Evolutionary conservation across 92 coral and sea anemone species (phyloP).

Genomic region (Scolanthus callimorphus): DNA sequence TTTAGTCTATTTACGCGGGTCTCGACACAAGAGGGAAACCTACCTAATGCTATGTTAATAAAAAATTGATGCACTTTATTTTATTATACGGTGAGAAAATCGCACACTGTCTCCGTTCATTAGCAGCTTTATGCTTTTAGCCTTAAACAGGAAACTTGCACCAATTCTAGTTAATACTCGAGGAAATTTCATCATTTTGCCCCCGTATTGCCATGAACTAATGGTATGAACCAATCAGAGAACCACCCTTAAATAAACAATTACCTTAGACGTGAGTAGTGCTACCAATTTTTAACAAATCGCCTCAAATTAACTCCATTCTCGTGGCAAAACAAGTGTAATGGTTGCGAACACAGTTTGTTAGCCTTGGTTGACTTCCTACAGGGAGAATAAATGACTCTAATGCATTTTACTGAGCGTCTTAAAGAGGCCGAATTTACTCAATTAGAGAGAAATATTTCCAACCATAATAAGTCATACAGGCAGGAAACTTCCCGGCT

Average conservation of each 20-base stretch:
- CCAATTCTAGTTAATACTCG: neutral
- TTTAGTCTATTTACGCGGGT: conserved; percentile 26
- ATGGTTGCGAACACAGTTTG: too few species aligned
- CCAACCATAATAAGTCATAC: too few species aligned
- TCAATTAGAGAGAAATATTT: too few species aligned
- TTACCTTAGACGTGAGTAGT: neutral
- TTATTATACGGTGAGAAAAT: neutral
- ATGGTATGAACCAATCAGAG: neutral
- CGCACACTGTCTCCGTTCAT: neutral
- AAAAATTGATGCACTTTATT: conserved; percentile 41
- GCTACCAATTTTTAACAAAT: neutral
- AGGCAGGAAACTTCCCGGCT: too few species aligned
- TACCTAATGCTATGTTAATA: conserved; percentile 57
- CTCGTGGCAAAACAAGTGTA: neutral
- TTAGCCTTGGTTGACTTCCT: too few species aligned
- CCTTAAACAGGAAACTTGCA: neutral
- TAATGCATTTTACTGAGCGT: too few species aligned
- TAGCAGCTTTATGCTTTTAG: conserved; percentile 2
- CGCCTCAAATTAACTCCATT: neutral
- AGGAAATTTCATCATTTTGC: conserved; percentile 1
- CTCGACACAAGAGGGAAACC: conserved; percentile 51
- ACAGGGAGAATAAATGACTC: too few species aligned
- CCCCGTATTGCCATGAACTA: neutral
- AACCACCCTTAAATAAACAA: neutral
- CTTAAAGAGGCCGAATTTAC: too few species aligned